Evolutionary conservation across 2,113 vertebrate species (phyloP).

Genomic region (Centrocercus urophasianus): DNA sequence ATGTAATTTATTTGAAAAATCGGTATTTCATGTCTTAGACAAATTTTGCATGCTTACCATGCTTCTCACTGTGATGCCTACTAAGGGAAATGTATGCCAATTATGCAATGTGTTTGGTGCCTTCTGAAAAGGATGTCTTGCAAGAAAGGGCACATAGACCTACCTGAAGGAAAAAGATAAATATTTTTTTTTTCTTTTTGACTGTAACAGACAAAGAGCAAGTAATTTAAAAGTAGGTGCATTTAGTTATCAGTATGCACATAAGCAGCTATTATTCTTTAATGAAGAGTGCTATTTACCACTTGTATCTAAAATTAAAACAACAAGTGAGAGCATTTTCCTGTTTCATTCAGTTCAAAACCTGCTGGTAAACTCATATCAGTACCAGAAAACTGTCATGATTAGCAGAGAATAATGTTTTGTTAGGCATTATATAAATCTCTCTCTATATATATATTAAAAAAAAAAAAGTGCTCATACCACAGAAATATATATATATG

Average conservation of each 20-base stretch:
- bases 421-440: neutral
- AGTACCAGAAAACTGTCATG: neutral
- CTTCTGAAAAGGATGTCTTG: neutral
- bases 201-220: neutral
- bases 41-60: neutral
- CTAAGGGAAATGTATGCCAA: neutral
- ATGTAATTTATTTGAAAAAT: neutral
- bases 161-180: slow-evolving; percentile 45
- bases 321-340: neutral
- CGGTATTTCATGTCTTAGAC: neutral
- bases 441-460: no score
- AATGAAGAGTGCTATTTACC: neutral
- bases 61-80: neutral
- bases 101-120: slow-evolving; percentile 15
- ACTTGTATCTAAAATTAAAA: neutral
- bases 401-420: neutral
- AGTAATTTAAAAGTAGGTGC: slow-evolving; percentile 16
- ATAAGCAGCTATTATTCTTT: neutral
- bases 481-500: neutral
- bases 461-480: neutral
- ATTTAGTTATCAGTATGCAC: neutral
- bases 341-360: neutral
- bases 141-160: neutral
- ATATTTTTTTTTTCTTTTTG: neutral
- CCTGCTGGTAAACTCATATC: neutral